phyloP scores from a whole-genome alignment of 2,797 vertebrate species.

The Eptatretus atami region DNA sequence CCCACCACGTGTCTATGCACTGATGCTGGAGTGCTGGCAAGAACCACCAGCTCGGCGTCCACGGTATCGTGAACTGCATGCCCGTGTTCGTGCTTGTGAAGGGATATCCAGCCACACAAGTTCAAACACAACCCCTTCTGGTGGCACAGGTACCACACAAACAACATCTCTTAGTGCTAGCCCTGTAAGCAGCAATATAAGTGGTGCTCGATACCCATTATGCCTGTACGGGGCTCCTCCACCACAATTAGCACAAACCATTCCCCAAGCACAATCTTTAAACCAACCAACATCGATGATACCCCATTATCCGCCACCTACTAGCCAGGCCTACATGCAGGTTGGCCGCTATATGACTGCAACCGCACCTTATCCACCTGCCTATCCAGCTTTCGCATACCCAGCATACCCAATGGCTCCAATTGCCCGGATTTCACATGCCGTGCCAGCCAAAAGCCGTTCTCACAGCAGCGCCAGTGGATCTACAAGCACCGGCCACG shows the following conservation, averaged over 20 bases:
- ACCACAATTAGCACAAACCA: no score
- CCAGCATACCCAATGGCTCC: conserved; percentile 20
- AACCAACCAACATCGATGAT: conserved; percentile 72
- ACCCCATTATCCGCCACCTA: conserved; percentile 69
- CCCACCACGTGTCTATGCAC: conserved; percentile 49
- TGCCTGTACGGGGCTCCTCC: no score
- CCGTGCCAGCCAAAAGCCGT: conserved; percentile 24
- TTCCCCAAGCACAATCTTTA: conserved; percentile 31
- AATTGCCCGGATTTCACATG: conserved; percentile 13
- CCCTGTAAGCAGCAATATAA: conserved; percentile 36
- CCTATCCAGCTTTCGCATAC: no score
- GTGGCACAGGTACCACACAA: conserved; percentile 85
- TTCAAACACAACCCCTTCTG: conserved; percentile 55
- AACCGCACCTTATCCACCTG: no score
- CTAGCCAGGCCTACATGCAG: conserved; percentile 68
- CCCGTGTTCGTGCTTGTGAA: conserved; percentile 60
- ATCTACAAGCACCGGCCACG: conserved; percentile 80
- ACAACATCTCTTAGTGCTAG: conserved; percentile 90
- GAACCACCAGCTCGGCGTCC: conserved; percentile 52
- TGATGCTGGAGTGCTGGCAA: conserved; percentile 95
- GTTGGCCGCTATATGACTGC: conserved; percentile 28
- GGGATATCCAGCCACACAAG: conserved; percentile 71
- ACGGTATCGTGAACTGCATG: conserved; percentile 62
- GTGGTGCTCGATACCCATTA: no score
- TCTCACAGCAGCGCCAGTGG: conserved; percentile 90